A percentile compares a stretch with the other conserved stretches of the same genome.
Conservation (phyloP, 2,113 vertebrate species). For the Narcine bancroftii region DNA sequence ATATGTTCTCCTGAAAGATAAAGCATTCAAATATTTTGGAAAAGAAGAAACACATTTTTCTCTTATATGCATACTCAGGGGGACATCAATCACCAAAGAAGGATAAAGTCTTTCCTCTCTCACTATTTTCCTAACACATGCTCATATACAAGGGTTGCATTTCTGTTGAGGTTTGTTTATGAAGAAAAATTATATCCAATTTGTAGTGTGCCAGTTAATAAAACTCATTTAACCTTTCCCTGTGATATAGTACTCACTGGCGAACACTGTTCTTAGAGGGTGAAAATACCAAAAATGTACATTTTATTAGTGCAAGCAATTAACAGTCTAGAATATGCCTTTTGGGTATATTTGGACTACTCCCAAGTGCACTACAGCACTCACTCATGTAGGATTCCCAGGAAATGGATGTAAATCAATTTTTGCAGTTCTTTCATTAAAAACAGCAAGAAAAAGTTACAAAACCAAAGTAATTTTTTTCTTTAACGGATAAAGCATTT, state of each 20-base stretch:
- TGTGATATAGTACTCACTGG: not conserved
- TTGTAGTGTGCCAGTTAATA: not conserved
- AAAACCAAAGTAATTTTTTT: too few relatives aligned
- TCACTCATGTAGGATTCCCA: not conserved
- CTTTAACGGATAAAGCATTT: too few relatives aligned
- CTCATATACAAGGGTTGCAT: not conserved
- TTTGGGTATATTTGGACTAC: not conserved
- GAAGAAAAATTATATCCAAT: not conserved
- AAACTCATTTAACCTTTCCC: not conserved
- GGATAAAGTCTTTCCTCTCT: constrained; percentile 4
- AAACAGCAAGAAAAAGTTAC: too few relatives aligned
- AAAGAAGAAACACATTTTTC: rapidly evolving
- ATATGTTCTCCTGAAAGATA: constrained; percentile 71
- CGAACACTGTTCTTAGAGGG: too few relatives aligned
- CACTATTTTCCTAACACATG: not conserved
- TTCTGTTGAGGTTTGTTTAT: not conserved
- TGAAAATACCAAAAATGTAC: too few relatives aligned
- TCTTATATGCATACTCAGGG: too few relatives aligned
- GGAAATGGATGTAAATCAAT: too few relatives aligned
- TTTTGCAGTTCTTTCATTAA: too few relatives aligned
- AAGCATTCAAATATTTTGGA: not conserved
- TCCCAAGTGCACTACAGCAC: not conserved
- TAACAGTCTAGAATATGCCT: too few relatives aligned
- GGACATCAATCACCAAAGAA: too few relatives aligned
- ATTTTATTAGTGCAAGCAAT: too few relatives aligned